phyloP scores from a whole-genome alignment of 2,888 invertebrate species.

The Julus scanicus region DNA sequence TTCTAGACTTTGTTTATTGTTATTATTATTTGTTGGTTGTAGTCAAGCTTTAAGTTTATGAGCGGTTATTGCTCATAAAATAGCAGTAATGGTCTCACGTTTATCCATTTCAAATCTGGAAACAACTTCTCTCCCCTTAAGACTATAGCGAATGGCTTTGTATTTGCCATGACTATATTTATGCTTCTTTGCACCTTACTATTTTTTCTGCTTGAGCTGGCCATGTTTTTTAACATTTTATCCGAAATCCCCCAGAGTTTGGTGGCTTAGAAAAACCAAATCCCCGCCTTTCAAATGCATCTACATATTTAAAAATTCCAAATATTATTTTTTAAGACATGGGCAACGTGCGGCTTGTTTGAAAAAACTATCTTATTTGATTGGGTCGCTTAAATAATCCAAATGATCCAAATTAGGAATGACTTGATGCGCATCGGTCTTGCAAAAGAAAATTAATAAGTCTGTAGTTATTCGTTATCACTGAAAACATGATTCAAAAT shows the following conservation, averaged over 20 bases:
- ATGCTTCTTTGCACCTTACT: background rate
- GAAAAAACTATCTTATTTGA: background rate
- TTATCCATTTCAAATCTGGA: background rate
- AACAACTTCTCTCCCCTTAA: background rate
- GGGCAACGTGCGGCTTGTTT: background rate
- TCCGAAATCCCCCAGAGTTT: background rate
- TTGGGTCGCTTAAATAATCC: background rate
- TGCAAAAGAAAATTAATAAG: background rate
- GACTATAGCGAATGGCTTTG: too few species aligned
- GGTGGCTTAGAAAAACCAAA: constrained; percentile 5
- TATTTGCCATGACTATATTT: background rate
- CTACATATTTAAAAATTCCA: background rate
- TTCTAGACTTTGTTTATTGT: too few species aligned
- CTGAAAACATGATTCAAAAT: background rate
- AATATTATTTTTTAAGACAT: background rate
- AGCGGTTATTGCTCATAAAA: too few species aligned
- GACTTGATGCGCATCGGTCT: too few species aligned
- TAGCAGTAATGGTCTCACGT: too few species aligned
- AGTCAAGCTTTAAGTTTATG: too few species aligned
- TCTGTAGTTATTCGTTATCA: background rate
- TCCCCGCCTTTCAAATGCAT: background rate
- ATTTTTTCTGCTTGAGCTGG: background rate
- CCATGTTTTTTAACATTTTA: background rate
- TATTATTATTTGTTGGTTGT: too few species aligned
- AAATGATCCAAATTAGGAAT: background rate